A percentile compares a stretch with the other conserved stretches of the same genome.
These are phyloP conservation scores for Ornithoptera priamus DNA, from an alignment of 2,888 invertebrate species.

Conservation along the genomic window DNA sequence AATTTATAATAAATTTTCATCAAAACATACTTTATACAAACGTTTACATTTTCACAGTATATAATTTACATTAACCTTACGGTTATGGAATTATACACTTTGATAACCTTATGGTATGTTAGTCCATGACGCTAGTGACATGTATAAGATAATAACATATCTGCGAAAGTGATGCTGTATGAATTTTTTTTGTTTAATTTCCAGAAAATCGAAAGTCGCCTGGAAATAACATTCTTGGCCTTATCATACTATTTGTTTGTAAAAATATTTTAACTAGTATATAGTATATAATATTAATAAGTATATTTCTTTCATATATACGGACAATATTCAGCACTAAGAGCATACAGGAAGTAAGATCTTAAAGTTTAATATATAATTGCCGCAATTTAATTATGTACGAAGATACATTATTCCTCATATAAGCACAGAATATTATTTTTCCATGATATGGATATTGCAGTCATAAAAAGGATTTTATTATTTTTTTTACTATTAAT, in stretches of 20 bases:
- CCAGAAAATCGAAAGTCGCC: neutral
- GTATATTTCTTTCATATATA: neutral
- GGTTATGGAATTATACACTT: neutral
- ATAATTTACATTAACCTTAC: neutral
- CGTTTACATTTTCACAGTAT: neutral
- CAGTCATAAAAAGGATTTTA: too few species aligned
- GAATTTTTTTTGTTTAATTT: too few species aligned
- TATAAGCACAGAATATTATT: too few species aligned
- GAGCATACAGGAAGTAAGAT: neutral
- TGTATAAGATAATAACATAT: neutral
- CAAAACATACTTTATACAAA: neutral
- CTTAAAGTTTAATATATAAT: neutral
- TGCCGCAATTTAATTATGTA: neutral
- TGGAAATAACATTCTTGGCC: conserved; percentile 3
- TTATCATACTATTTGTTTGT: conserved; percentile 3
- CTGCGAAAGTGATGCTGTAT: neutral
- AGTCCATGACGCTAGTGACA: neutral
- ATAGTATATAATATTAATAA: too few species aligned
- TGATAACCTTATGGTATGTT: conserved; percentile 8
- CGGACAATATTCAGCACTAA: neutral
- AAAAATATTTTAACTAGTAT: neutral
- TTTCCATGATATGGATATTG: too few species aligned
- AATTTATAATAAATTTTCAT: neutral
- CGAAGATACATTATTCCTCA: too few species aligned
- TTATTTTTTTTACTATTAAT: too few species aligned